Evolutionary conservation across 2,113 vertebrate species (phyloP), one percentile per base, ranked within the genome.

Genomic region (Pungitius pungitius): DNA sequence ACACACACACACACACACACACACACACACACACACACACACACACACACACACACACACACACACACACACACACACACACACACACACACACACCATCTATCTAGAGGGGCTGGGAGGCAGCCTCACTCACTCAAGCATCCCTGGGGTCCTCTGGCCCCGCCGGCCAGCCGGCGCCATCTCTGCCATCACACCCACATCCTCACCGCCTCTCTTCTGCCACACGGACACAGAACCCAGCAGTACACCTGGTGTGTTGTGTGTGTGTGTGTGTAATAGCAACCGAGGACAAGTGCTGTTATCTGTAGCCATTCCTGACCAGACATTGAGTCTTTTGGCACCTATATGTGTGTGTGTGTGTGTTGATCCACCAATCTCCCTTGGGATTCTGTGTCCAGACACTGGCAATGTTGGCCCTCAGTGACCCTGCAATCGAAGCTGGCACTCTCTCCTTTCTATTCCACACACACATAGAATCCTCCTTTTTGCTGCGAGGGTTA

Each of bases 51-150:
- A 39, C 49, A 68, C 17, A 45, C 59, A 52, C 43, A 69, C 56
- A 43, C 24, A 24, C 61, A 61, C 15, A 66, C 37, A 64, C 58
- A 66, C 54, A 43, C 55, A 49, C 55, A 75, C 51, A 62, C 35
- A 55, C 45, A 56, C 49, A 33, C 69, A 64, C 51, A 69, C 45
- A 61, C 45, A 69, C 18, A 67, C 17, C 51, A 12, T 20, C 63
- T 33, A 68, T 54, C 33, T 51, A 86, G 80, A 75, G 81, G 81
- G 61, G 75, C 45, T 77, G 57, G 74, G 66, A 86, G 75, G 81
- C 73, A 84, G 75, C 67, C 70, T 83, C 77, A 82, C 88, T 87
- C 81, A 85, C 85, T 87, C 88, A 86, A 76, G 30, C 59, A 39
- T 90, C 89, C 85, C 88, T 62, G 7, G 81, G 75, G 88, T 82